phyloP scores from a whole-genome alignment of 2,797 vertebrate species.

The Bovichtus diacanthus region DNA sequence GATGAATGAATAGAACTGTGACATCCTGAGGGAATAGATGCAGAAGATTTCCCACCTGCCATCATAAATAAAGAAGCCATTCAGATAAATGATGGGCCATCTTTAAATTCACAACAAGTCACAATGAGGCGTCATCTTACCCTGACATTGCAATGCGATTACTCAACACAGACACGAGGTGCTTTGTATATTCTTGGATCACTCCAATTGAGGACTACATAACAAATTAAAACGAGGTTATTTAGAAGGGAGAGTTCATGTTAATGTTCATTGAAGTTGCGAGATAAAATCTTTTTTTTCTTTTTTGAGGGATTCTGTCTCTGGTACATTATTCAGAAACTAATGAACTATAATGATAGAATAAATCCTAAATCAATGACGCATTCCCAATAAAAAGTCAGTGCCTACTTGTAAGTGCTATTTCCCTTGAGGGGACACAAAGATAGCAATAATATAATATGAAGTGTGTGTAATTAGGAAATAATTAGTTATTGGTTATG shows the following conservation, averaged over 20 bases:
- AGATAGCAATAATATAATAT: neutral
- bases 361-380: conserved; percentile 28
- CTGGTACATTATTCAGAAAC: conserved; percentile 17
- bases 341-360: conserved; percentile 15
- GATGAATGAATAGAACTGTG: neutral
- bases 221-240: neutral
- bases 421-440: neutral
- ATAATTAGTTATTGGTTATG: conserved; percentile 16
- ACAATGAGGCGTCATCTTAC: neutral
- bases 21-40: conserved; percentile 1
- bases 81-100: conserved; percentile 7
- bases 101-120: conserved; percentile 11
- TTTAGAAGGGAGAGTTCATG: neutral
- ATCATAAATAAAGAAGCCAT: conserved; percentile 3
- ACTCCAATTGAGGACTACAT: neutral
- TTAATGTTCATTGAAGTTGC: neutral
- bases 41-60: neutral
- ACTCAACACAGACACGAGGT: neutral
- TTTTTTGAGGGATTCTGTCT: neutral
- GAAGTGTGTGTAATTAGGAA: neutral
- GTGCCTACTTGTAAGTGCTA: neutral
- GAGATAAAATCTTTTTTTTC: neutral
- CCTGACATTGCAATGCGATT: neutral
- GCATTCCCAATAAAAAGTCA: conserved; percentile 7
- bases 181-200: neutral